These are phyloP conservation scores for Typhlichthys subterraneus DNA, from an alignment of 2,797 vertebrate genomes.

Conservation along the genomic window DNA sequence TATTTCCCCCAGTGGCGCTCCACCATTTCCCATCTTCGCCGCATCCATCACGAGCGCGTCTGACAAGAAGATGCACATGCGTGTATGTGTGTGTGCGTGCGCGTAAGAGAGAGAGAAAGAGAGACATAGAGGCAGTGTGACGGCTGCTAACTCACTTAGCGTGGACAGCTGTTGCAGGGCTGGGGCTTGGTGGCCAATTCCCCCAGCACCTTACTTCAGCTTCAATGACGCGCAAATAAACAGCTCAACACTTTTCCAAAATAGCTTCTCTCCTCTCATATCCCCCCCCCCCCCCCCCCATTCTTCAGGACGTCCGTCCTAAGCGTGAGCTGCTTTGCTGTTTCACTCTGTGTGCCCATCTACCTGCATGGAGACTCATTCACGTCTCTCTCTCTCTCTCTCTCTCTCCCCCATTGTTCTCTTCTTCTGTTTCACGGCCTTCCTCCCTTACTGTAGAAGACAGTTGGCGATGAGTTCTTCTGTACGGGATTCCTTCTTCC, in stretches of 20 bases:
- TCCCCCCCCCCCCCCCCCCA: constrained; percentile 43
- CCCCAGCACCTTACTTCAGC: constrained; percentile 99
- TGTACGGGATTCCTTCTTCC: no score
- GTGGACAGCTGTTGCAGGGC: constrained; percentile 97
- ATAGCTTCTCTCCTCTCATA: constrained; percentile 73
- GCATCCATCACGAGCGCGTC: constrained; percentile 92
- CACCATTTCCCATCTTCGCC: constrained; percentile 88
- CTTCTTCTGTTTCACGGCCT: not conserved
- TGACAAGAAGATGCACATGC: constrained; percentile 59
- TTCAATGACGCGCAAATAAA: constrained; percentile 97
- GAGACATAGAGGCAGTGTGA: constrained; percentile 99
- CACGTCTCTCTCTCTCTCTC: not conserved
- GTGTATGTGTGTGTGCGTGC: constrained; percentile 46
- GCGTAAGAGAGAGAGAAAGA: constrained; percentile 70
- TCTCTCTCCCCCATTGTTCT: not conserved
- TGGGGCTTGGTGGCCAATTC: constrained; percentile 95
- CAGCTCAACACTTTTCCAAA: constrained; percentile 91
- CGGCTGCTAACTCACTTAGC: constrained; percentile 99
- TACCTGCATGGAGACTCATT: not conserved
- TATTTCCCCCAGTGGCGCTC: constrained; percentile 78
- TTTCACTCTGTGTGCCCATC: not conserved
- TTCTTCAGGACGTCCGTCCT: constrained; percentile 23
- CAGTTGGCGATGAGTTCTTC: no score
- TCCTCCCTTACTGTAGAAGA: not conserved
- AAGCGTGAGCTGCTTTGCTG: constrained; percentile 14